Evolutionary conservation across 1,140 invertebrate species (phyloP).

Genomic region (Augochlora pura): DNA sequence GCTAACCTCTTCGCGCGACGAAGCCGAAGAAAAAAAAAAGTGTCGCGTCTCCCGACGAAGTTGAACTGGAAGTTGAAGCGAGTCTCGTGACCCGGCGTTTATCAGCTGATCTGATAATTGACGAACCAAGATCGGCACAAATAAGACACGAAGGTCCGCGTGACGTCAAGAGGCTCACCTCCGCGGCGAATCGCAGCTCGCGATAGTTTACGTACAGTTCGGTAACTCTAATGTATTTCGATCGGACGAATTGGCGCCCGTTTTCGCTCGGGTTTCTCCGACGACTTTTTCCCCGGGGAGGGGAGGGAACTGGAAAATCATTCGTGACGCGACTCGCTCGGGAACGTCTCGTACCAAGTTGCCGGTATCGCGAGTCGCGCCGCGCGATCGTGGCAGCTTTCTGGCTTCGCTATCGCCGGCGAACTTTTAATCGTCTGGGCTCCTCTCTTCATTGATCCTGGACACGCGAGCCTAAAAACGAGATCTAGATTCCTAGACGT

Average conservation of each 20-base stretch:
- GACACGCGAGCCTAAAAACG: background rate
- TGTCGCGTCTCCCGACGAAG: background rate
- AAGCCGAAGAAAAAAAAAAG: background rate
- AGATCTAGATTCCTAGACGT: background rate
- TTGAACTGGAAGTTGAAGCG: background rate
- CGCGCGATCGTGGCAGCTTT: background rate
- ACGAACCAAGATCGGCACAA: background rate
- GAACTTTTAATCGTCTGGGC: background rate
- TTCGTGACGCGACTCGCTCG: background rate
- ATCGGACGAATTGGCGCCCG: no score
- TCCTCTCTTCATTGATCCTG: background rate
- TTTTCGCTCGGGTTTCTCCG: no score
- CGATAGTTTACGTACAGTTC: no score
- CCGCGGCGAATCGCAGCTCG: no score
- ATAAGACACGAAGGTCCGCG: background rate
- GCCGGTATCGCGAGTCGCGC: background rate
- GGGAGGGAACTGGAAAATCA: no score
- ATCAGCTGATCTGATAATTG: background rate
- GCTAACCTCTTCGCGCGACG: no score
- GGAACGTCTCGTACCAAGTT: background rate
- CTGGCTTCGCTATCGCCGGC: background rate
- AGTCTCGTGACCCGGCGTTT: background rate
- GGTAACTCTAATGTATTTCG: no score
- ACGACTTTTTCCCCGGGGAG: background rate
- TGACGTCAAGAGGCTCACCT: background rate